Evolutionary conservation across 2,888 invertebrate species (phyloP).

Genomic region (Aphrophora alni): DNA sequence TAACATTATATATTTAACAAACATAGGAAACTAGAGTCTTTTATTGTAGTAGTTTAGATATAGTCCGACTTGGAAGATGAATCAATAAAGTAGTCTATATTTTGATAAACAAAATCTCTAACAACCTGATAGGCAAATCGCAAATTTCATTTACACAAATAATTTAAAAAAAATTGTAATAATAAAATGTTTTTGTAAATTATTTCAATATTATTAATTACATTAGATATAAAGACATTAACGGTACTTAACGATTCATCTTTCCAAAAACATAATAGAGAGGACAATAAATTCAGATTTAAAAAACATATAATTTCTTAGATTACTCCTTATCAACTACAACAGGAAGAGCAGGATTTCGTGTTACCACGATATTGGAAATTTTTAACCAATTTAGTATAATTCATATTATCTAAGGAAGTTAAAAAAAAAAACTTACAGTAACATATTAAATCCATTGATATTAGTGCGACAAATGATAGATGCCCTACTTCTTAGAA

Average conservation of each 20-base stretch:
- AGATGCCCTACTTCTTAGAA: slow-evolving; percentile 19
- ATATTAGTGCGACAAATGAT: slow-evolving; percentile 22
- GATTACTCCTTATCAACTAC: slow-evolving; percentile 31
- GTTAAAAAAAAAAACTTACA: slow-evolving; percentile 36
- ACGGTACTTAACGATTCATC: background rate
- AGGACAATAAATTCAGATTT: background rate
- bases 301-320: slow-evolving; percentile 15
- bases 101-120: no score
- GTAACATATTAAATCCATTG: slow-evolving; percentile 24
- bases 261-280: background rate
- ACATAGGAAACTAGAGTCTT: slow-evolving; percentile 33
- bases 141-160: no score
- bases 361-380: slow-evolving; percentile 32
- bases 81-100: no score
- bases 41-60: slow-evolving; percentile 22
- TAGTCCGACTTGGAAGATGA: background rate
- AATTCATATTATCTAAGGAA: slow-evolving; percentile 13
- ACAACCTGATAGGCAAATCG: no score
- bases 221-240: no score
- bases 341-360: slow-evolving; percentile 37
- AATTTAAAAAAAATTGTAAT: no score
- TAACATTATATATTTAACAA: slow-evolving; percentile 33
- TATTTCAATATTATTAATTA: no score
- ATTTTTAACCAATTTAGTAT: slow-evolving; percentile 24
- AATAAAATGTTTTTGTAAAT: no score